Evolutionary conservation across 2,113 vertebrate species (phyloP).

Genomic region (Lepidothrix coronata): DNA sequence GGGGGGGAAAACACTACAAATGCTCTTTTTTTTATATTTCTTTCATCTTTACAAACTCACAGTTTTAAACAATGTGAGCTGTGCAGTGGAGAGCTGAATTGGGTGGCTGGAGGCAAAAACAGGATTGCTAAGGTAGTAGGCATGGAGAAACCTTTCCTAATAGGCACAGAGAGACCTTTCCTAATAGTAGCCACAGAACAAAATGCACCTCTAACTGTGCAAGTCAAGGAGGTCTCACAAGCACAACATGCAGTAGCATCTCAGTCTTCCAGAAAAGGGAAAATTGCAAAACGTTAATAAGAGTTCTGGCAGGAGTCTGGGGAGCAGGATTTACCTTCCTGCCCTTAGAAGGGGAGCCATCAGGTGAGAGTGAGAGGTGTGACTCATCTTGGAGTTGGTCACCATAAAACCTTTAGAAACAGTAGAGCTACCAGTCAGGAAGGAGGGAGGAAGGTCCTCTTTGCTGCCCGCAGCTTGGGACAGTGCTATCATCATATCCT

Average conservation of each 20-base stretch:
- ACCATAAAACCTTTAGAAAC: not conserved
- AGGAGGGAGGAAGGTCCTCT: not conserved
- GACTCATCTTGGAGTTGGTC: not conserved
- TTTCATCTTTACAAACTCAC: not conserved
- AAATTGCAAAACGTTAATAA: not conserved
- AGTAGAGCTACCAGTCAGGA: not conserved
- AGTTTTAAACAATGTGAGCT: not conserved
- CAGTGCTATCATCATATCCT: not conserved
- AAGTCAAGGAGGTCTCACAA: not conserved
- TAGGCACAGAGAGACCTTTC: not conserved
- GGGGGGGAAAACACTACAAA: not conserved
- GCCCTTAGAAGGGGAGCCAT: not conserved
- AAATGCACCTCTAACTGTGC: not conserved
- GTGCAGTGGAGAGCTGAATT: not conserved
- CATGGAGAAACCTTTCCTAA: not conserved
- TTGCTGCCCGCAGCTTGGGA: not conserved
- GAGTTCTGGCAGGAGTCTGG: not conserved
- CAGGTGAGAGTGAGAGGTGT: not conserved
- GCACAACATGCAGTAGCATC: rapidly evolving
- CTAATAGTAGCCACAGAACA: not conserved
- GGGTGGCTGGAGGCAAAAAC: not conserved
- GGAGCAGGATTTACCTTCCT: not conserved
- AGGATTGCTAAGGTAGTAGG: not conserved
- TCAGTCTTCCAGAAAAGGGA: not conserved
- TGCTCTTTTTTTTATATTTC: not conserved